Percentiles rank a stretch among this genome's conserved stretches.
These are phyloP conservation scores for Craterocephalus amniculus DNA, from an alignment of 2,797 vertebrate species.

Conservation along the genomic window DNA sequence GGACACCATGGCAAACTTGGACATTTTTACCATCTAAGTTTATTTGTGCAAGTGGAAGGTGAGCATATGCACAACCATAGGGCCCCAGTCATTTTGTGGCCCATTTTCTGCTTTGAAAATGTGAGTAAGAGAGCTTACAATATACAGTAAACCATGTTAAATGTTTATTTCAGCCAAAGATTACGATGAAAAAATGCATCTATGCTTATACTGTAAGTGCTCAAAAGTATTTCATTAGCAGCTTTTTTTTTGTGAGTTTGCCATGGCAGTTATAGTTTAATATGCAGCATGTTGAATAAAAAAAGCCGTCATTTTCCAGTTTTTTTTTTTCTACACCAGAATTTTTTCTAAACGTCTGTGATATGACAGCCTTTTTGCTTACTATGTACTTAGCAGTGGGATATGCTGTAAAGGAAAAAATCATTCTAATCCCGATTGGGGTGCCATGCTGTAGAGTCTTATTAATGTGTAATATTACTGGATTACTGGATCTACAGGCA, in stretches of 20 bases:
- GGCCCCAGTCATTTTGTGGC: no score
- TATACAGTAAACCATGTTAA: background rate
- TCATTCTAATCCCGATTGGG: slow-evolving; percentile 64
- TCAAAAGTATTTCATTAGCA: background rate
- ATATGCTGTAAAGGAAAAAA: slow-evolving; percentile 53
- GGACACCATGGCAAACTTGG: no score
- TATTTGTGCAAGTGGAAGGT: no score
- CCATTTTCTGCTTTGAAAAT: no score
- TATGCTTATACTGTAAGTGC: background rate
- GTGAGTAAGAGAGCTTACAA: no score
- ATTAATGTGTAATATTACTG: slow-evolving; percentile 78
- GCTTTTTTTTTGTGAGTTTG: background rate
- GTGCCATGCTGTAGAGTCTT: slow-evolving; percentile 56
- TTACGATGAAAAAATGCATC: background rate
- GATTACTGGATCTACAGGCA: slow-evolving; percentile 71
- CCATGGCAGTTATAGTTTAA: background rate
- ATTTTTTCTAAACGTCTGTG: slow-evolving; percentile 16
- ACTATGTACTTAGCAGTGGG: slow-evolving; percentile 32
- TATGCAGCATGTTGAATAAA: slow-evolving; percentile 3
- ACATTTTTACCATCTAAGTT: no score
- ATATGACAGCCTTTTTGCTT: slow-evolving; percentile 48
- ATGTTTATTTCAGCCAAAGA: background rate
- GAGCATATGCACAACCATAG: no score
- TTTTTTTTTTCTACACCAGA: slow-evolving; percentile 21
- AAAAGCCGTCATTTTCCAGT: background rate